Evolutionary conservation across 2,797 vertebrate genomes (phyloP).

Genomic region (Monodelphis domestica): DNA sequence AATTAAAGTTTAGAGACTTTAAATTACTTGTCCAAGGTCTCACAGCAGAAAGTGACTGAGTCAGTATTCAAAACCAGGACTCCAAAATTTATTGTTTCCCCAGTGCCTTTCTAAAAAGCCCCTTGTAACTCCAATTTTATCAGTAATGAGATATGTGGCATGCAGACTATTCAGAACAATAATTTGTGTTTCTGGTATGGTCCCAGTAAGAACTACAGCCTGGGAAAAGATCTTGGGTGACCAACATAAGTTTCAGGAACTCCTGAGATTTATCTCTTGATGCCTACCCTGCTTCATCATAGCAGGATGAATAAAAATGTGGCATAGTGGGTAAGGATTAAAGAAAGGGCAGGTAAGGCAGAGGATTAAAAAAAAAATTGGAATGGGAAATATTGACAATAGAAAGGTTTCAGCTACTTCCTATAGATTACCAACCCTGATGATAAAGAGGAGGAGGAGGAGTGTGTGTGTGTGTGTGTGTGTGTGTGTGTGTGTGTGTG

Average conservation of each 20-base stretch:
- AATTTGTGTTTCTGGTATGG: neutral
- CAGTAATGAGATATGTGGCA: neutral
- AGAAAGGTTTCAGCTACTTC: conserved; percentile 14
- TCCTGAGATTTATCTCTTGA: neutral
- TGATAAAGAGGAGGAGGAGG: neutral
- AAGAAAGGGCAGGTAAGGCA: conserved; percentile 17
- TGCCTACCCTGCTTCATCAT: neutral
- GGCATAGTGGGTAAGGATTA: neutral
- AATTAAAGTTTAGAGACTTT: neutral
- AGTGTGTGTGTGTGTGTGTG: neutral
- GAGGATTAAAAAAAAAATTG: neutral
- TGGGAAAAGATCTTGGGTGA: neutral
- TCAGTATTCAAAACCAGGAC: neutral
- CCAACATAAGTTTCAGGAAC: neutral
- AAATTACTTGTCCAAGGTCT: neutral
- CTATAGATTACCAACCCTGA: neutral
- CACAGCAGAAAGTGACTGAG: neutral
- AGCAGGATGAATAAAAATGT: conserved; percentile 15
- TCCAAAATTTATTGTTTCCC: neutral
- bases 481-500: too few species aligned
- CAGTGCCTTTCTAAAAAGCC: neutral
- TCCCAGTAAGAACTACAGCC: neutral
- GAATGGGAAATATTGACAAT: neutral
- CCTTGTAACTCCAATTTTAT: neutral
- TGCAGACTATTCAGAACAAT: neutral